Evolutionary conservation across 2,888 invertebrate genomes (phyloP), one percentile per base, ranked within the genome.

Genomic region (Dasysyrphus tricinctus): DNA sequence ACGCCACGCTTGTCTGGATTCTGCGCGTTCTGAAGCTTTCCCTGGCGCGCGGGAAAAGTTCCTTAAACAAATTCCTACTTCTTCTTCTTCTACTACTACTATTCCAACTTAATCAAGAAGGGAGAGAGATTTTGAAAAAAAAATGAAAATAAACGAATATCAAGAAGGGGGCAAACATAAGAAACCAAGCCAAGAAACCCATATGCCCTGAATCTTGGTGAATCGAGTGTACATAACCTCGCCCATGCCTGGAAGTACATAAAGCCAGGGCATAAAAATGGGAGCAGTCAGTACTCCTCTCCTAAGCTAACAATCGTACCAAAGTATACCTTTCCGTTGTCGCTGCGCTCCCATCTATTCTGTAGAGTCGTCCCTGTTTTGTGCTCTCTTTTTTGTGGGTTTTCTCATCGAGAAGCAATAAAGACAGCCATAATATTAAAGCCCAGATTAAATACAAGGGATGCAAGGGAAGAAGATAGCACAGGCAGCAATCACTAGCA

Each of bases 121-220:
- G 12, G n/a, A 32, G 16, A 63, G 8, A 42, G 2, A 51, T 51
- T 51, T 24, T 14, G 63, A 51, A 57, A 72, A 19, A 32, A 37
- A 42, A 34, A 37, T 24, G 70, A 47, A 32, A n/a, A 29, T 19
- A 29, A 67, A 72, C 19, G 34, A 39, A 34, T n/a, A 37, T 16
- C 32, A 56, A 67, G 44, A 29, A 24, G 24, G 34, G 34, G 29
- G 47, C 56, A 37, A 49, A 76, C 54, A 73, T 73, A 86, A 81
- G 86, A 82, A 86, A 75, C 3, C 70, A 59, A 82, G 75, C 86
- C 82, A 86, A 86, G 86, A 78, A 79, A 82, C 86, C 74, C 82
- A 86, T 79, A 86, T 86, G 86, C 81, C 86, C 86, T 82, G 81
- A 86, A 82, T 86, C 85, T 81, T 81, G 47, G 51, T 65, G 34